Base-by-base conservation (phyloP, 2,888 invertebrate species). In the Spodoptera littoralis region DNA sequence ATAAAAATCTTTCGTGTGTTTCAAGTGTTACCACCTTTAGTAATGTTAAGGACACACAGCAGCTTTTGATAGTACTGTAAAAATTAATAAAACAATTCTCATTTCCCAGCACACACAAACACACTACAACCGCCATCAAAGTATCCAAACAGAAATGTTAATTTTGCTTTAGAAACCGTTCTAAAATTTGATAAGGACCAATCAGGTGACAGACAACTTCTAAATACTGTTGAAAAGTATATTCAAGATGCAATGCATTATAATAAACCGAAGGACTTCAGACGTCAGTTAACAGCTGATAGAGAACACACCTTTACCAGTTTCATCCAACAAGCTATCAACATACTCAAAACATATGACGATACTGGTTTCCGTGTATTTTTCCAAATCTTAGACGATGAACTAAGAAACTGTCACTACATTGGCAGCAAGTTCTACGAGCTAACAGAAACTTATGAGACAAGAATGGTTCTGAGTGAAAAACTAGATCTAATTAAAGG, bases 371-470 rank as follows among this genome's bases (percentile, higher is more conserved):
- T 91, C 6, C 72, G 80, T 70, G 70, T 84, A 0, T 58, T 87
- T 0, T 56, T 86, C 1, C 27, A 65, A 0, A 67, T 83, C 0
- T 8, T 88, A 1, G 70, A 85, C 3, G 70, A 77, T 5, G 90
- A 90, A 83, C 44, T 88, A 0, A 78, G 79, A 12, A 84, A 84
- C 58, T 82, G 82, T 43, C 79, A 87, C n/a, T 84, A 84, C 44
- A 79, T 70, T 53, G 86, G 85, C 2, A 84, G 84, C 22, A 83
- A 80, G 18, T 82, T 88, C 18, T 65, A 83, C 1, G 87, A 88
- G 44, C 27, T 89, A 11, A 48, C 79, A 0, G 62, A 80, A 13
- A 80, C 18, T 18, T 18, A 18, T 18, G 18, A 18, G 18, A 18
- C 18, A 18, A 18, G 18, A 18, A 18, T 18, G 18, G 18, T 18